phyloP scores from a whole-genome alignment of 2,888 invertebrate genomes.

The Therioaphis trifolii region DNA sequence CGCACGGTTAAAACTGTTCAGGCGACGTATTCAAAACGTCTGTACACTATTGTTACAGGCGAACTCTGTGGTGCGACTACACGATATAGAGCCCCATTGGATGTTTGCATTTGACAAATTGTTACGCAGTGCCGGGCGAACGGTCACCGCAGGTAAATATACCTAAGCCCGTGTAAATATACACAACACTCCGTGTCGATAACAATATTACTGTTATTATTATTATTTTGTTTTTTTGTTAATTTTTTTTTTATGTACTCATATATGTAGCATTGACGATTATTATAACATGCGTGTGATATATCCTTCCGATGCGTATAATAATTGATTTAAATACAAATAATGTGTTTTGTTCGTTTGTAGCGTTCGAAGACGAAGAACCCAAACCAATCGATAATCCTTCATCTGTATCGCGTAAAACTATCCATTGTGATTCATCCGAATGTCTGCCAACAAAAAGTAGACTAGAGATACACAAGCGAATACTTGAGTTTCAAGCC shows the following conservation, averaged over 20 bases:
- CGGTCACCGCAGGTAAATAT: constrained; percentile 78
- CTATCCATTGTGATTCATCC: constrained; percentile 12
- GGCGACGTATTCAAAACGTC: too few species aligned
- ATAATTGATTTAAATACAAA: background rate
- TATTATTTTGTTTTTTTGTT: too few species aligned
- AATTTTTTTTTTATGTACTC: too few species aligned
- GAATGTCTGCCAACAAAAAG: background rate
- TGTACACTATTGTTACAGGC: constrained; percentile 71
- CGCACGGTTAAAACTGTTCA: too few species aligned
- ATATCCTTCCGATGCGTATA: too few species aligned
- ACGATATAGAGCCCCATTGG: constrained; percentile 99
- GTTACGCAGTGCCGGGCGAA: constrained; percentile 90
- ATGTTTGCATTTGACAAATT: constrained; percentile 98
- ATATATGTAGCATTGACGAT: background rate
- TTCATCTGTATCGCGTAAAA: constrained; percentile 22
- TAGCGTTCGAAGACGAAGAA: constrained; percentile 47
- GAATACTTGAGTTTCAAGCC: constrained; percentile 6
- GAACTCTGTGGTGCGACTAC: constrained; percentile 83
- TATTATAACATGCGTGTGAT: too few species aligned
- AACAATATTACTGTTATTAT: too few species aligned
- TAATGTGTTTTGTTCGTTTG: background rate
- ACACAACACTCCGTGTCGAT: too few species aligned
- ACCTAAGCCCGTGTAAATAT: too few species aligned
- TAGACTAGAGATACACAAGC: constrained; percentile 15
- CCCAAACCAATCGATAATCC: constrained; percentile 25